Percentiles rank a stretch among this genome's conserved stretches.
phyloP scores from a whole-genome alignment of 2,888 invertebrate genomes.

The Scotopteryx bipunctaria region DNA sequence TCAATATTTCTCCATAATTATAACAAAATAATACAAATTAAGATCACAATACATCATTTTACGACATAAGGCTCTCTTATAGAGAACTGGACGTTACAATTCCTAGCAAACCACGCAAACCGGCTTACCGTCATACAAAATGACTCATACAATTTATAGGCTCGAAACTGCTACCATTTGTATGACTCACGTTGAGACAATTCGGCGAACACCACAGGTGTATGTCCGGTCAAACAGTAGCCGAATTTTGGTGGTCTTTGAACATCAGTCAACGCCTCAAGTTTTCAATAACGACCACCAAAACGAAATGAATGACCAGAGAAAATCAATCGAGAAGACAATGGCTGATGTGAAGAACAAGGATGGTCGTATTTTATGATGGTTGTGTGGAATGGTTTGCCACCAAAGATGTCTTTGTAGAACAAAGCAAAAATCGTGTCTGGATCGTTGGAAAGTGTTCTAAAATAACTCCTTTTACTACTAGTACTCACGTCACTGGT shows the following conservation, averaged over 20 bases:
- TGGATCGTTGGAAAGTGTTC: no score
- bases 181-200: constrained; percentile 45
- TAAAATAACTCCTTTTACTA: no score
- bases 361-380: constrained; percentile 10
- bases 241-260: constrained; percentile 63
- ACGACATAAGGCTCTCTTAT: neutral
- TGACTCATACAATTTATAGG: constrained; percentile 24
- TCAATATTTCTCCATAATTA: no score
- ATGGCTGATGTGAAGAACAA: constrained; percentile 72
- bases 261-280: constrained; percentile 63
- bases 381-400: constrained; percentile 4
- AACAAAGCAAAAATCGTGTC: no score
- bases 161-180: constrained; percentile 20
- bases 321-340: constrained; percentile 74
- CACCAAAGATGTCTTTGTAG: neutral
- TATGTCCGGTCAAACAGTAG: constrained; percentile 58
- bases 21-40: neutral
- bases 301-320: constrained; percentile 66
- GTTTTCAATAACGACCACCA: constrained; percentile 54
- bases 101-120: constrained; percentile 24
- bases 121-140: constrained; percentile 26
- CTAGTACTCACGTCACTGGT: no score
- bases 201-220: constrained; percentile 45
- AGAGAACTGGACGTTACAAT: neutral
- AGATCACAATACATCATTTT: neutral